Evolutionary conservation across 2,113 vertebrate species (phyloP).

Genomic region (Nannospalax galili): DNA sequence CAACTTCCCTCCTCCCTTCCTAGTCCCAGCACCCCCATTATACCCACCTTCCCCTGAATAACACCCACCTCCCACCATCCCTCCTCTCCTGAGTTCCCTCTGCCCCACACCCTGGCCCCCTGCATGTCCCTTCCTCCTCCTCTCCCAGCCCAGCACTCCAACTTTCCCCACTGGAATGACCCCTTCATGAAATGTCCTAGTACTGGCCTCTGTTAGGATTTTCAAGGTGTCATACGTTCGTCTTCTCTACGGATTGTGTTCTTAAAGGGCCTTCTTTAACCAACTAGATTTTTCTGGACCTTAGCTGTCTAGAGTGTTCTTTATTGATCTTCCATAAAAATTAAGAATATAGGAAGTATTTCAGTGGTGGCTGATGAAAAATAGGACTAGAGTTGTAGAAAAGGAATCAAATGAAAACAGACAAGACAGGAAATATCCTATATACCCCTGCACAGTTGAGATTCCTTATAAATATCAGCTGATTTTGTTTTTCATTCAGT

Average conservation of each 20-base stretch:
- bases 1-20: no score
- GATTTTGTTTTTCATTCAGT: slow-evolving; percentile 34
- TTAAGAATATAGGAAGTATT: background rate
- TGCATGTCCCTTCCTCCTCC: no score
- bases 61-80: no score
- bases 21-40: no score
- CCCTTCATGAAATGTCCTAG: background rate
- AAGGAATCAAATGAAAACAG: background rate
- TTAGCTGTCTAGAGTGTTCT: background rate
- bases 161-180: no score
- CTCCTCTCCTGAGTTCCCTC: no score
- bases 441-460: background rate
- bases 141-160: no score
- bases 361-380: background rate
- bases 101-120: no score
- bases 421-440: background rate
- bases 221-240: background rate
- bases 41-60: no score
- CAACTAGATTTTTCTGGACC: background rate
- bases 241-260: background rate
- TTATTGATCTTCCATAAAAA: background rate
- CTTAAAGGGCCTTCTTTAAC: background rate
- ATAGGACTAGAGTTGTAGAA: background rate
- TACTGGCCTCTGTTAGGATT: background rate
- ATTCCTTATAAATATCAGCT: slow-evolving; percentile 14